Base-by-base conservation (phyloP, 1,140 invertebrate genomes). In the Nasonia longicornis region DNA sequence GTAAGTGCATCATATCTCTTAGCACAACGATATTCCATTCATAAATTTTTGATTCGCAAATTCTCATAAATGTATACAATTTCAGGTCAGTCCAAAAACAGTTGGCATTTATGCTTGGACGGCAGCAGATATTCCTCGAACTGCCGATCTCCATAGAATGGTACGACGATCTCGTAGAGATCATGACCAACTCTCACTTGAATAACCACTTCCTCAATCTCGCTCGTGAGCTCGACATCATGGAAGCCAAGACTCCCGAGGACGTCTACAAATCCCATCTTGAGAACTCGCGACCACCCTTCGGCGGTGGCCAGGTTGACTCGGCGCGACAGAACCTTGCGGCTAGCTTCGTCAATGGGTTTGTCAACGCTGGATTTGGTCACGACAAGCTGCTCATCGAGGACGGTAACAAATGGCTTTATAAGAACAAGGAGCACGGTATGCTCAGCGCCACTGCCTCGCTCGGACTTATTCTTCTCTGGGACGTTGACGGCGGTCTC, bases 191-290 rank as follows among this genome's bases (percentile, higher is more conserved):
- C 91, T 95, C 96, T 3, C 96, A 99, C 85, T 92, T 99, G 35
- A 99, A 99, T 90, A 96, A 97, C 87, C 97, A 99, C 87, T 99
- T 99, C 87, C 91, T 99, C 2, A 97, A 97, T 86, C 92, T 99
- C 73, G 99, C 96, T 3, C 95, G 98, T 90, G 99, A 99, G 93
- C 93, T 99, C 87, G 99, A 99, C 89, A 99, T 99, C 85, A 98
- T 99, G 96, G 98, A 99, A 89, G 97, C 99, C 0, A 99, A 99
- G 92, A 98, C 97, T 10, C 98, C 99, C 0, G 98, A 99, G 90
- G 98, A 99, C 91, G 98, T 99, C 14, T 99, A 99, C 91, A 99
- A 99, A 91, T 97, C 97, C 11, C 98, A 99, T 92, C 91, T 99
- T 81, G 98, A 99, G 89, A 98, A 96, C 88, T 94, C 93, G 72